phyloP scores from a whole-genome alignment of 2,888 invertebrate species.

The Thysanoteuthis rhombus region DNA sequence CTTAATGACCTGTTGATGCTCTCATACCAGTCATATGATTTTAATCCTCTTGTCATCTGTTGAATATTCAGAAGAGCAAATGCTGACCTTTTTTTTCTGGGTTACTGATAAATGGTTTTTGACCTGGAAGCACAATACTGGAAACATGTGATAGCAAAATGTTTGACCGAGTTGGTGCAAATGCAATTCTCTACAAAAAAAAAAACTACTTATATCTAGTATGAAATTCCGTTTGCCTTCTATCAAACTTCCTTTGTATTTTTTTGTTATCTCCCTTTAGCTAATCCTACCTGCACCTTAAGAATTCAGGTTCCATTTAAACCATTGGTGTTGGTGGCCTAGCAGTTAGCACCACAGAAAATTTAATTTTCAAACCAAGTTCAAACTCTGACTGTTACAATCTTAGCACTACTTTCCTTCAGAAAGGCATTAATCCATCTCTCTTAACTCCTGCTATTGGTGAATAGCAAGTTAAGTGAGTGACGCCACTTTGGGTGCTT shows the following conservation, averaged over 20 bases:
- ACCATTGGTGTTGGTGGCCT: too few species aligned
- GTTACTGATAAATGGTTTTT: not conserved
- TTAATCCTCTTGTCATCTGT: not conserved
- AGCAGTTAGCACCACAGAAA: too few species aligned
- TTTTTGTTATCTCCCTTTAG: too few species aligned
- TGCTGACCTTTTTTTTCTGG: not conserved
- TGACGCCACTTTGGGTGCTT: too few species aligned
- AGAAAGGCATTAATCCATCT: too few species aligned
- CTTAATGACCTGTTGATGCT: not conserved
- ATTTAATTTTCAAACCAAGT: too few species aligned
- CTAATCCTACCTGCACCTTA: too few species aligned
- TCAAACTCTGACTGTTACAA: too few species aligned
- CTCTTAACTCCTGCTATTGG: too few species aligned
- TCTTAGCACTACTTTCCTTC: too few species aligned
- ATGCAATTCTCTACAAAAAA: not conserved
- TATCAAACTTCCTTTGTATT: not conserved
- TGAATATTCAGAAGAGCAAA: conserved; percentile 12
- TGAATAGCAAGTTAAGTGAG: too few species aligned
- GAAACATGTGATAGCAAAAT: not conserved
- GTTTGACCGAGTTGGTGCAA: not conserved
- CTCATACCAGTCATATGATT: not conserved
- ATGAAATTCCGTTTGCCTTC: not conserved
- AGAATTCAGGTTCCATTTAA: too few species aligned
- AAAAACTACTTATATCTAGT: not conserved
- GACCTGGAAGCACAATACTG: not conserved